phyloP scores from a whole-genome alignment of 2,797 vertebrate genomes.

The Cryptoblepharus egeriae region DNA sequence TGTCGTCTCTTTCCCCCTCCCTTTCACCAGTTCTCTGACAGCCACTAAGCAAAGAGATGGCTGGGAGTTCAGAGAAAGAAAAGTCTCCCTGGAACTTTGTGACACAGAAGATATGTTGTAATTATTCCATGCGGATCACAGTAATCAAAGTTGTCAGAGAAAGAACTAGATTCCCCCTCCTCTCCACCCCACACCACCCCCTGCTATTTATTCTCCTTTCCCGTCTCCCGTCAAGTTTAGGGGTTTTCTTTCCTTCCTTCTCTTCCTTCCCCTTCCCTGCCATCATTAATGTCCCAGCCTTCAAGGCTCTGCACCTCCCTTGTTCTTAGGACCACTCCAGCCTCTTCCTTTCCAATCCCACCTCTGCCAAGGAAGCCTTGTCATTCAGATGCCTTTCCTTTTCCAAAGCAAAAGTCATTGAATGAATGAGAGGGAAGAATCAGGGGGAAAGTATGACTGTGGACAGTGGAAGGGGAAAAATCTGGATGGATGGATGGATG shows the following conservation, averaged over 20 bases:
- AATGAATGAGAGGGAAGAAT: constrained; percentile 37
- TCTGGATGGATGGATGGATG: too few relatives aligned
- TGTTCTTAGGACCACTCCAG: neutral
- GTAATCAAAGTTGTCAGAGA: constrained; percentile 49
- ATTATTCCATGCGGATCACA: constrained; percentile 44
- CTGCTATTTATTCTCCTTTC: constrained; percentile 46
- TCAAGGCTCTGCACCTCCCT: neutral
- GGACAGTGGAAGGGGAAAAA: neutral
- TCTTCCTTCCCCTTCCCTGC: neutral
- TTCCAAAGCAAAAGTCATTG: constrained; percentile 8
- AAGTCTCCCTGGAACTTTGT: constrained; percentile 70
- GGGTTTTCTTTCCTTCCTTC: constrained; percentile 26
- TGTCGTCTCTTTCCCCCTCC: neutral
- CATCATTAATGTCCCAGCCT: constrained; percentile 23
- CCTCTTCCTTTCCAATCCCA: neutral
- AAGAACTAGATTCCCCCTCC: neutral
- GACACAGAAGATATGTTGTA: constrained; percentile 60
- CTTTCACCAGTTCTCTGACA: constrained; percentile 39
- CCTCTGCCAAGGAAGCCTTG: constrained; percentile 2
- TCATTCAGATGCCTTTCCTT: constrained; percentile 19
- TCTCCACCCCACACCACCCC: neutral
- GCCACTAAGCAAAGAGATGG: constrained; percentile 52
- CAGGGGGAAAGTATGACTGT: neutral
- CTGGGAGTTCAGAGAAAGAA: constrained; percentile 64
- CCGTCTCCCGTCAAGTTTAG: constrained; percentile 51